Conservation (phyloP, 2,888 invertebrate genomes). For the Galeruca laticollis region DNA sequence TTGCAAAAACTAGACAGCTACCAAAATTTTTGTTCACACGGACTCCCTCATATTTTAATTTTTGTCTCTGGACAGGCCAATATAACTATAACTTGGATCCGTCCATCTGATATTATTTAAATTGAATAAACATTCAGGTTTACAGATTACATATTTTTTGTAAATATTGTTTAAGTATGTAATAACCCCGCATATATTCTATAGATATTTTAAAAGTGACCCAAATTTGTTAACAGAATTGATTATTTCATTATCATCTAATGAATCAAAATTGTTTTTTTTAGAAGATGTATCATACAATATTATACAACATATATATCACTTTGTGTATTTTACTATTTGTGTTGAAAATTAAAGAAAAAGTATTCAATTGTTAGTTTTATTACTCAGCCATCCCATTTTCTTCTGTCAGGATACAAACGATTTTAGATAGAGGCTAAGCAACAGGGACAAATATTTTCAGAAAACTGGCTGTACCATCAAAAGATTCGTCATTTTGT, state of each 20-base stretch:
- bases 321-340: slow-evolving; percentile 58
- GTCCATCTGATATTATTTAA: slow-evolving; percentile 57
- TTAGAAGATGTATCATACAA: slow-evolving; percentile 44
- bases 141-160: slow-evolving; percentile 38
- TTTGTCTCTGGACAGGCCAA: background rate
- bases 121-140: slow-evolving; percentile 32
- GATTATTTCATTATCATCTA: slow-evolving; percentile 34
- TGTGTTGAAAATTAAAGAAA: slow-evolving; percentile 54
- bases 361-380: slow-evolving; percentile 25
- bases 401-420: background rate
- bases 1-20: background rate
- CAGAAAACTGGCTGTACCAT: no score
- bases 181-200: slow-evolving; percentile 29
- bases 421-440: background rate
- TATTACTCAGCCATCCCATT: slow-evolving; percentile 3
- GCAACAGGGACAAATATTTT: no score
- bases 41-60: no score
- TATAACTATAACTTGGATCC: slow-evolving; percentile 60
- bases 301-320: slow-evolving; percentile 47
- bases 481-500: no score
- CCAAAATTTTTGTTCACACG: background rate
- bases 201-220: slow-evolving; percentile 26
- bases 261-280: slow-evolving; percentile 12
- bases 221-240: slow-evolving; percentile 26
- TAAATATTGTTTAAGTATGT: slow-evolving; percentile 33